Percentiles rank a stretch among this genome's conserved stretches.
Evolutionary conservation across 64 coral and sea anemone genomes (phyloP).

Genomic region (Montipora sp.): DNA sequence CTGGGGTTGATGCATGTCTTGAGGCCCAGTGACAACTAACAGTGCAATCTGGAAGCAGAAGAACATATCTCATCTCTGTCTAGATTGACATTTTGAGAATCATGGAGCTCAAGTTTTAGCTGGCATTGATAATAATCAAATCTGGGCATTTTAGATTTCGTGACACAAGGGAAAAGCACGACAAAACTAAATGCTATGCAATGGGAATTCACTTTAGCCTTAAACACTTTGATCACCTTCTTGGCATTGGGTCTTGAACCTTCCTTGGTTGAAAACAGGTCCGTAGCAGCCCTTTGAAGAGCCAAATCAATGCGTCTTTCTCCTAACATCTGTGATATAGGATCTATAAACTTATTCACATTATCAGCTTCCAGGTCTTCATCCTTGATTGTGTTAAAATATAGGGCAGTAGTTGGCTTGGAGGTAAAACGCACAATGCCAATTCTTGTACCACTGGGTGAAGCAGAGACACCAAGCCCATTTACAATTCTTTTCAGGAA

Average conservation of each 20-base stretch:
- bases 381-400: conserved; percentile 56
- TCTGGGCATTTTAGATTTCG: no score
- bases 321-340: conserved; percentile 58
- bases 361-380: conserved; percentile 21
- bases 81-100: background rate
- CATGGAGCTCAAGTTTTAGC: background rate
- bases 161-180: no score
- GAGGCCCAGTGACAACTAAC: conserved; percentile 5
- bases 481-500: conserved; percentile 52
- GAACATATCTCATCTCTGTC: background rate
- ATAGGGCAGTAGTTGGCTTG: conserved; percentile 46
- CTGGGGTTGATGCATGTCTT: background rate
- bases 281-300: conserved; percentile 55
- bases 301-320: conserved; percentile 69
- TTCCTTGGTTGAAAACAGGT: conserved; percentile 50
- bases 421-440: conserved; percentile 71
- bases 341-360: conserved; percentile 68
- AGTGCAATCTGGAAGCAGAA: background rate
- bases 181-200: no score
- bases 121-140: no score
- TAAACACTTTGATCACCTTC: conserved; percentile 16
- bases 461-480: conserved; percentile 51
- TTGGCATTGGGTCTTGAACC: conserved; percentile 63
- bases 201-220: background rate
- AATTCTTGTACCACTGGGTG: conserved; percentile 59